phyloP scores from a whole-genome alignment of 2,797 vertebrate species.

The Siniperca scherzeri region DNA sequence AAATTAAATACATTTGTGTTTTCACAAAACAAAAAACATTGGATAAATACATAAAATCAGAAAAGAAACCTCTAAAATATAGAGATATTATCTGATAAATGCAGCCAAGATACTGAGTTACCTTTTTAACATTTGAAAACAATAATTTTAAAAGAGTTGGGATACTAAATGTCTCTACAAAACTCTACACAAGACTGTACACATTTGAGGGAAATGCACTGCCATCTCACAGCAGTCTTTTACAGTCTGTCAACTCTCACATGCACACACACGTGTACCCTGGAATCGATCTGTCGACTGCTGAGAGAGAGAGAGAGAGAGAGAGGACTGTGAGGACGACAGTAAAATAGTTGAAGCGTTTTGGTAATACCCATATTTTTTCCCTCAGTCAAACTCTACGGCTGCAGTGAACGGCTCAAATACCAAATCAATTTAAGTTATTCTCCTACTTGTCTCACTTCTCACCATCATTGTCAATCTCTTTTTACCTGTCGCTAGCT shows the following conservation, averaged over 20 bases:
- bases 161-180: neutral
- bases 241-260: neutral
- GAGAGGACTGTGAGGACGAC: slow-evolving; percentile 7
- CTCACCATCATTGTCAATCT: neutral
- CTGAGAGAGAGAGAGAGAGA: slow-evolving; percentile 31
- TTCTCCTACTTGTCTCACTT: slow-evolving; percentile 26
- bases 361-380: slow-evolving; percentile 15
- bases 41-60: neutral
- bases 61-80: neutral
- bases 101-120: neutral
- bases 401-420: neutral
- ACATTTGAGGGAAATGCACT: neutral
- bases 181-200: neutral
- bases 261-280: neutral
- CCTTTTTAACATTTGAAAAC: neutral
- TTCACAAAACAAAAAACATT: neutral
- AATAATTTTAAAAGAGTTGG: neutral
- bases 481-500: neutral
- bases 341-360: slow-evolving; percentile 19
- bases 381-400: neutral
- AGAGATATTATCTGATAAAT: neutral
- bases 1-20: neutral
- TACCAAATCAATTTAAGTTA: slow-evolving; percentile 38
- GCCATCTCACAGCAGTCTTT: neutral
- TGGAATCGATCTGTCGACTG: slow-evolving; percentile 49